These are phyloP conservation scores for Paedocypris micromegethes DNA, from an alignment of 2,797 vertebrate species.

Conservation along the genomic window DNA sequence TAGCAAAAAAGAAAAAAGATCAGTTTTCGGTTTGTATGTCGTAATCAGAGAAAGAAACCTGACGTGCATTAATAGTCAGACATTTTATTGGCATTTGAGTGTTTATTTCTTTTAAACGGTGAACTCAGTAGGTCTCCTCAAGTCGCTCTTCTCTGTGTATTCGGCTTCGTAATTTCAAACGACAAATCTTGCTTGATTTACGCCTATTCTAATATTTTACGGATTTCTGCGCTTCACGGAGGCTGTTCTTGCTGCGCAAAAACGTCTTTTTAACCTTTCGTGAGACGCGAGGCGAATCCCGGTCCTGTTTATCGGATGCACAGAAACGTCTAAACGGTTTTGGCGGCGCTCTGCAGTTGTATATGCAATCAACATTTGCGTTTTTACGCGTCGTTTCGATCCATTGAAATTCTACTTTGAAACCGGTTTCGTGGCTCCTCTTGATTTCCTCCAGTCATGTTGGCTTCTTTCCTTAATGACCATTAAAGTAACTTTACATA, in stretches of 20 bases:
- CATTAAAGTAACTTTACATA: slow-evolving; percentile 65
- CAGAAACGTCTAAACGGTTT: slow-evolving; percentile 46
- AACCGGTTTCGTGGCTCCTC: slow-evolving; percentile 55
- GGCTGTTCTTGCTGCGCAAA: slow-evolving; percentile 51
- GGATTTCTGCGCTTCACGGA: slow-evolving; percentile 6
- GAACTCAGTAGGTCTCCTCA: slow-evolving; percentile 8
- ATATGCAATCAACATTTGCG: slow-evolving; percentile 55
- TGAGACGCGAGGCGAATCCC: slow-evolving; percentile 48
- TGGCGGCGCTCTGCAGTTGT: slow-evolving; percentile 34
- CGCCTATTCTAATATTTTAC: too few species aligned
- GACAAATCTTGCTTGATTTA: background rate
- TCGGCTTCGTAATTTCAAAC: slow-evolving; percentile 11
- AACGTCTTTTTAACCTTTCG: slow-evolving; percentile 60
- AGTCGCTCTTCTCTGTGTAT: slow-evolving; percentile 12
- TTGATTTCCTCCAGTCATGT: slow-evolving; percentile 54
- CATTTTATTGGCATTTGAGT: slow-evolving; percentile 27
- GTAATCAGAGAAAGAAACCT: slow-evolving; percentile 4
- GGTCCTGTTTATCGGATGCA: slow-evolving; percentile 57
- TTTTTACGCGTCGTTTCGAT: slow-evolving; percentile 56
- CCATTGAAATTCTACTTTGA: slow-evolving; percentile 66
- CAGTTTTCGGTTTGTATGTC: background rate
- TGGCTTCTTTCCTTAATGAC: slow-evolving; percentile 60
- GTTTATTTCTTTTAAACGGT: slow-evolving; percentile 16
- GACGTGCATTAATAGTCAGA: slow-evolving; percentile 20
- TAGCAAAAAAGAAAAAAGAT: too few species aligned